Evolutionary conservation across 1,140 invertebrate species (phyloP).

Genomic region (Mactra quadrangularis): DNA sequence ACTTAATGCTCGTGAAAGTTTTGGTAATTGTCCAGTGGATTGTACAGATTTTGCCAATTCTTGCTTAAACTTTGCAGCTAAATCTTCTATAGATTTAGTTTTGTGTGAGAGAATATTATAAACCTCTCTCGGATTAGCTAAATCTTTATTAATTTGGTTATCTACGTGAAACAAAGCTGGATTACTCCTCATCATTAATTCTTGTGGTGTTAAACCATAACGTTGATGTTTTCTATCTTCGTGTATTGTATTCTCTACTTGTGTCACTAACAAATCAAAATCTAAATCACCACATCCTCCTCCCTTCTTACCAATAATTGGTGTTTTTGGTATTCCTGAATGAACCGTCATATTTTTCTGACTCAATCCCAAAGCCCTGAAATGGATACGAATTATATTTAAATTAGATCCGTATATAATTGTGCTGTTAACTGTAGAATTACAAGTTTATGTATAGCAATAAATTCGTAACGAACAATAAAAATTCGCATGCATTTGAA

Average conservation of each 20-base stretch:
- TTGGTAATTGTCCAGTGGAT: slow-evolving; percentile 45
- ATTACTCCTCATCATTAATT: slow-evolving; percentile 38
- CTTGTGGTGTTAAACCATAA: slow-evolving; percentile 34
- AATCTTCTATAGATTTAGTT: slow-evolving; percentile 54
- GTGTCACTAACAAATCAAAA: slow-evolving; percentile 47
- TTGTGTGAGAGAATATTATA: slow-evolving; percentile 52
- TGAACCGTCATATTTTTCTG: background rate
- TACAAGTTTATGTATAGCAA: no score
- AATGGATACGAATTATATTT: background rate
- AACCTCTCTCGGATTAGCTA: slow-evolving; percentile 57
- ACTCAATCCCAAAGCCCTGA: slow-evolving; percentile 14
- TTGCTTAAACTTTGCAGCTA: slow-evolving; percentile 45
- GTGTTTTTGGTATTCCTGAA: background rate
- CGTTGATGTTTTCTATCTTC: slow-evolving; percentile 10
- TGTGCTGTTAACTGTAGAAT: no score
- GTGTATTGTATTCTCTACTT: slow-evolving; percentile 34
- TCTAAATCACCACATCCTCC: slow-evolving; percentile 14
- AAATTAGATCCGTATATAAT: no score
- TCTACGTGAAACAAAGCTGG: slow-evolving; percentile 19
- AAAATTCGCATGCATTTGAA: no score
- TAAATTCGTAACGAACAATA: no score
- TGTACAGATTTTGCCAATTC: slow-evolving; percentile 41
- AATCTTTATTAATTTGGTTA: background rate
- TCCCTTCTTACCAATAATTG: background rate
- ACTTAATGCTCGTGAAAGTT: slow-evolving; percentile 35